A percentile compares a stretch with the other conserved stretches of the same genome.
Conservation (phyloP, 2,113 vertebrate species). For the Perca flavescens region DNA sequence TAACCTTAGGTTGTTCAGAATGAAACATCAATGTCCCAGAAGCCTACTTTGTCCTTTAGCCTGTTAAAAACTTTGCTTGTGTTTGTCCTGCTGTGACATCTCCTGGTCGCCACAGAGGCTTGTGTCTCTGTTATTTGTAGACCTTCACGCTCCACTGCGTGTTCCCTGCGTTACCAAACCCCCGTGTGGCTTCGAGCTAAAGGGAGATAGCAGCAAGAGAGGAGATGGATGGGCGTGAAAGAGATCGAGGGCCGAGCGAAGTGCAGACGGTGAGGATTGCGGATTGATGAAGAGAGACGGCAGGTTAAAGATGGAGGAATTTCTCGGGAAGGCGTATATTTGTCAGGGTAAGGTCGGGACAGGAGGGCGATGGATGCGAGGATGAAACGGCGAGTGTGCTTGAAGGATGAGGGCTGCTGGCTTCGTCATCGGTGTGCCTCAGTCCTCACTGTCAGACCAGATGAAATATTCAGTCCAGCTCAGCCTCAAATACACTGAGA, state of each 20-base stretch:
- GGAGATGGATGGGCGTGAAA: conserved; percentile 4
- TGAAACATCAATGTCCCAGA: neutral
- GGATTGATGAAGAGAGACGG: conserved; percentile 34
- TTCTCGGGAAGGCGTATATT: conserved; percentile 6
- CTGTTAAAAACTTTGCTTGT: neutral
- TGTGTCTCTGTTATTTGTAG: neutral
- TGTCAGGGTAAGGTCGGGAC: conserved; percentile 4
- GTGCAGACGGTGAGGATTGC: neutral
- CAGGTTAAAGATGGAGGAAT: conserved; percentile 27
- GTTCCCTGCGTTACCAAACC: too few species aligned
- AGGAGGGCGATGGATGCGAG: conserved; percentile 28
- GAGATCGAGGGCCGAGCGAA: conserved; percentile 2
- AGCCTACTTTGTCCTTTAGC: neutral
- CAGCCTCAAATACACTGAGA: conserved; percentile 43
- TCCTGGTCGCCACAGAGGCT: neutral
- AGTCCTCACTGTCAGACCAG: conserved; percentile 38
- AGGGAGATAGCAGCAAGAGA: neutral
- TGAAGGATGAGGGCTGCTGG: conserved; percentile 40
- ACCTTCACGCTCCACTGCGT: neutral
- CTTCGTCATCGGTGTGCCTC: conserved; percentile 27
- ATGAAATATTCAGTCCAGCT: conserved; percentile 63
- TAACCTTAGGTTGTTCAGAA: neutral
- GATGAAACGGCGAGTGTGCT: neutral
- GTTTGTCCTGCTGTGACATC: conserved; percentile 9
- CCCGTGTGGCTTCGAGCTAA: neutral